phyloP scores from a whole-genome alignment of 2,888 invertebrate species.

The Agrochola macilenta region DNA sequence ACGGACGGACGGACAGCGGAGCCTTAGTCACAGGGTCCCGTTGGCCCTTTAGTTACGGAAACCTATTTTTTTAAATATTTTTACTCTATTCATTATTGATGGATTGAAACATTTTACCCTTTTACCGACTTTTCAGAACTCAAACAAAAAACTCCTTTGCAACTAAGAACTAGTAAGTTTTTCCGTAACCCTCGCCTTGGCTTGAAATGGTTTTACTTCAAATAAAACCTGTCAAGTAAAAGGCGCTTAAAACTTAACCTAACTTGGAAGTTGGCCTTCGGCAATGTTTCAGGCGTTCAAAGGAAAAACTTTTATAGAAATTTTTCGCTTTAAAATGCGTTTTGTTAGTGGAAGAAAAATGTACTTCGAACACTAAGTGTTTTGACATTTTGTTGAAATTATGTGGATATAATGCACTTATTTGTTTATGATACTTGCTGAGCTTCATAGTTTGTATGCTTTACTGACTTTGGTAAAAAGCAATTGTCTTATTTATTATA shows the following conservation, averaged over 20 bases:
- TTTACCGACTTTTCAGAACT: slow-evolving; percentile 15
- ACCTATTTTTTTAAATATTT: background rate
- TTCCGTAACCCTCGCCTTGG: slow-evolving; percentile 11
- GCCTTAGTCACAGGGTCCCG: too few species aligned
- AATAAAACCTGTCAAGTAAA: slow-evolving; percentile 62
- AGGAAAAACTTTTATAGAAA: slow-evolving; percentile 63
- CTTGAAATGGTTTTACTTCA: slow-evolving; percentile 53
- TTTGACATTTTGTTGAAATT: slow-evolving; percentile 13
- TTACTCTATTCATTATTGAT: slow-evolving; percentile 1
- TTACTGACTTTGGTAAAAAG: background rate
- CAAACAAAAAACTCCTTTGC: slow-evolving; percentile 35
- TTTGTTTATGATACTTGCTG: background rate
- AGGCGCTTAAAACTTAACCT: slow-evolving; percentile 62
- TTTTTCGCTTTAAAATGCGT: slow-evolving; percentile 44
- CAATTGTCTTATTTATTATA: background rate
- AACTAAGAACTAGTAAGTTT: slow-evolving; percentile 46
- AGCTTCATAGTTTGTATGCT: background rate
- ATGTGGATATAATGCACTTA: background rate
- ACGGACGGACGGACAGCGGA: too few species aligned
- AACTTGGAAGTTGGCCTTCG: slow-evolving; percentile 54
- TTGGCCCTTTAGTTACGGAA: too few species aligned
- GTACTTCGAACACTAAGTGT: slow-evolving; percentile 6
- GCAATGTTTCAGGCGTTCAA: slow-evolving; percentile 62
- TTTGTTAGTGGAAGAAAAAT: slow-evolving; percentile 44
- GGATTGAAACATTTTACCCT: slow-evolving; percentile 4